phyloP scores from a whole-genome alignment of 2,888 invertebrate species.

The Orthosia cruda region DNA sequence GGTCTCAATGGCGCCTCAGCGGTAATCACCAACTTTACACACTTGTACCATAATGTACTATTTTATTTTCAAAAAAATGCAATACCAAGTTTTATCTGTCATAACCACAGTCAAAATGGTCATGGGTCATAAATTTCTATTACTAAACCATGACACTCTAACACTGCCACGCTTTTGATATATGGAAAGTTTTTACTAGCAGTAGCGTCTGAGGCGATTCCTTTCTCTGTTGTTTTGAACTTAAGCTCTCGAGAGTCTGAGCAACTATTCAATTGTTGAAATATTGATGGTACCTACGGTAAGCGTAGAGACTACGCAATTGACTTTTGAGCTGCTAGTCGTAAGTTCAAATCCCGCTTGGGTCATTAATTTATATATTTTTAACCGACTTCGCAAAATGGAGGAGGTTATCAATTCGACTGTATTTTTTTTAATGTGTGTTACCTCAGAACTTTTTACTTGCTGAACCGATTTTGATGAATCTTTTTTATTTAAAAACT shows the following conservation, averaged over 20 bases:
- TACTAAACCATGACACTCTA: background rate
- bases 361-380: too few species aligned
- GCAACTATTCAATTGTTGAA: slow-evolving; percentile 18
- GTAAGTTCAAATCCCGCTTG: background rate
- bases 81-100: background rate
- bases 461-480: too few species aligned
- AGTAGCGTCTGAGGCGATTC: background rate
- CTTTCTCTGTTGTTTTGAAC: background rate
- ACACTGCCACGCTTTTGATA: background rate
- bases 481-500: too few species aligned
- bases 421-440: too few species aligned
- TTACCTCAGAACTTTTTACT: too few species aligned
- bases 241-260: slow-evolving; percentile 1
- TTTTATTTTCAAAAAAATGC: too few species aligned
- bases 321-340: background rate
- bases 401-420: too few species aligned
- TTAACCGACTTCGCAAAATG: too few species aligned
- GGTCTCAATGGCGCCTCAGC: too few species aligned
- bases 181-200: background rate
- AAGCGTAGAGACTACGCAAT: background rate
- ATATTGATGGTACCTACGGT: slow-evolving; percentile 9
- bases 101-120: background rate
- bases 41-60: too few species aligned
- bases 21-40: too few species aligned
- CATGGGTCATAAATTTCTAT: background rate